phyloP scores from a whole-genome alignment of 2,797 vertebrate genomes.

The Botia almorhae region DNA sequence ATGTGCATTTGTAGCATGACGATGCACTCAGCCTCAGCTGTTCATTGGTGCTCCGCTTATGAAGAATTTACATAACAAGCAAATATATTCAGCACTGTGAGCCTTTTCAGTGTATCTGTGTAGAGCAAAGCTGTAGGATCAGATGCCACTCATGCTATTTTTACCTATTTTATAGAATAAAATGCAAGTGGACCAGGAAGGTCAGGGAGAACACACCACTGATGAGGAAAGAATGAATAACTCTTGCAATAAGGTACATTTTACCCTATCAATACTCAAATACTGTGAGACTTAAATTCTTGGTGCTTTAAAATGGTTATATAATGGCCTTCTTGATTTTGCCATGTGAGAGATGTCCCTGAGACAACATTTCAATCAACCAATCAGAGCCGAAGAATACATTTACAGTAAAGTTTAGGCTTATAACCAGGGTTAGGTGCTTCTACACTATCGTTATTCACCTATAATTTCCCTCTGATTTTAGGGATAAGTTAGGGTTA shows the following conservation, averaged over 20 bases:
- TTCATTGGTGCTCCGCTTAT: background rate
- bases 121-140: background rate
- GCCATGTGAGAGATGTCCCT: no score
- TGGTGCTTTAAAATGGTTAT: no score
- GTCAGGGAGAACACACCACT: constrained; percentile 80
- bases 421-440: no score
- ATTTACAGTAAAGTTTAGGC: no score
- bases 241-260: constrained; percentile 81
- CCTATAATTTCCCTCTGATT: no score
- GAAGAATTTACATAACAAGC: constrained; percentile 4
- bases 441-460: no score
- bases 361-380: no score
- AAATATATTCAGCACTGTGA: background rate
- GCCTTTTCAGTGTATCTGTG: background rate
- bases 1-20: background rate
- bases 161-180: constrained; percentile 77
- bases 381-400: no score
- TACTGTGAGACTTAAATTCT: background rate
- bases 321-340: no score
- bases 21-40: background rate
- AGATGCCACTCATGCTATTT: constrained; percentile 36
- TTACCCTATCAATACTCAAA: background rate
- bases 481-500: no score
- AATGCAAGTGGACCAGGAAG: constrained; percentile 92
- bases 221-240: constrained; percentile 81